Conservation (phyloP, 2,888 invertebrate species). For the Yponomeuta sedellus region DNA sequence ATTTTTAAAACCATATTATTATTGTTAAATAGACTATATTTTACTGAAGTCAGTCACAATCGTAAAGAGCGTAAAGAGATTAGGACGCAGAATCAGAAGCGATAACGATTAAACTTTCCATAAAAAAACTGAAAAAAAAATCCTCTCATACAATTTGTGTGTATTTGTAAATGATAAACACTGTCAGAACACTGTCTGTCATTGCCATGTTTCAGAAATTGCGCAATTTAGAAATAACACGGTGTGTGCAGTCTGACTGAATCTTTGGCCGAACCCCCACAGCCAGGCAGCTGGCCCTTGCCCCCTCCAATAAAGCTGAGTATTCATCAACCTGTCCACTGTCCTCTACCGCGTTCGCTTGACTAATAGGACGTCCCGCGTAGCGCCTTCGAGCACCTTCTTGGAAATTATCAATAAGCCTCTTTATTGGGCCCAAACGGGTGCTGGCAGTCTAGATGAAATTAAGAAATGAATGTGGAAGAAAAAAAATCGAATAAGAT, state of each 20-base stretch:
- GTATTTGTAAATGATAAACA: no score
- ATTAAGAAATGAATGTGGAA: background rate
- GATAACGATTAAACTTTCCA: no score
- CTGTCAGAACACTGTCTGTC: no score
- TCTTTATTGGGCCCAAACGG: background rate
- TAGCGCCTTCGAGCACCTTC: background rate
- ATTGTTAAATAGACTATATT: no score
- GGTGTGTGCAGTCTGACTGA: background rate
- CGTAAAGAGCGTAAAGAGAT: no score
- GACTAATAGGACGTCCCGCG: conserved; percentile 7
- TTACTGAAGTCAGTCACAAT: no score
- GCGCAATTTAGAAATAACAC: background rate
- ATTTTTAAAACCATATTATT: no score
- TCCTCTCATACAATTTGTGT: no score
- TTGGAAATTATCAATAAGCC: conserved; percentile 4
- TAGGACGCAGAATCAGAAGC: no score
- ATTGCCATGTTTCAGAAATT: background rate
- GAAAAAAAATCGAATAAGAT: background rate
- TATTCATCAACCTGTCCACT: conserved; percentile 6
- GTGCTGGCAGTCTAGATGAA: background rate
- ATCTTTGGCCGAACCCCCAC: background rate
- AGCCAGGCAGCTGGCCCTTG: conserved; percentile 3
- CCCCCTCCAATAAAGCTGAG: conserved; percentile 1
- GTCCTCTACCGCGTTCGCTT: conserved; percentile 1
- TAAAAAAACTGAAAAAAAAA: no score